Base-by-base conservation (phyloP, 1,140 invertebrate species). In the Drosophila jambulina region DNA sequence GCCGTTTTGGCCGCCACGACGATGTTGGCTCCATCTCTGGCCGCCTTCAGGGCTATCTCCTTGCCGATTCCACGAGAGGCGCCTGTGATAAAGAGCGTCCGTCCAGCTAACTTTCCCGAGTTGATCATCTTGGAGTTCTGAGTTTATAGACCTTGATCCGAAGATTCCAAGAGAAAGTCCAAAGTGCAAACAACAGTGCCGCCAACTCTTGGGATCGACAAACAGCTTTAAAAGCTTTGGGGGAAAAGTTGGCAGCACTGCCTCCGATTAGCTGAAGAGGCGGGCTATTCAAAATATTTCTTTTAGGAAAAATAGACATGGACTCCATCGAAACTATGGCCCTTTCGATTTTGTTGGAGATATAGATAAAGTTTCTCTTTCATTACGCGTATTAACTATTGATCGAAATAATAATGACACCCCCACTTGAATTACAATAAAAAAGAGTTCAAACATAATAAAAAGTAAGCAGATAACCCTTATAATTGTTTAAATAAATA, bases 1-100 rank as follows among this genome's bases (percentile, higher is more conserved):
- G 96, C 97, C 23, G 98, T 99, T 95, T 99, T 99, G 1, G 98
- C 98, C 57, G 98, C 98, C 79, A 99, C 95, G 9, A 99, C 96
- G 85, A 99, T 95, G 94, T 99, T 99, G 0, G 98, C 98, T 59
- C 98, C 98, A 96, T 99, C 99, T 92, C 95, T 95, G 0, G 98
- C 97, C 3, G 96, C 96, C 94, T 98, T 99, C 38, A 99, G 91
- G 10, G 98, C 99, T 79, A 99, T 99, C 43, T 96, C 97, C 93
- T 99, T 99, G 7, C 99, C 99, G 91, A 99, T 99, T 51, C 99
- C 99, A 80, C 99, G 94, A 68, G 98, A 99, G 19, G 98, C 99
- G 27, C 99, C 99, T 27, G 98, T 99, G 65, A 99, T 98, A 85
- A 99, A 99, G 38, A 99, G 93, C 6, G 98, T 99, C 53, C 95